Evolutionary conservation across 2,113 vertebrate genomes (phyloP), one percentile per base, ranked within the genome.

Genomic region (Thymallus thymallus): DNA sequence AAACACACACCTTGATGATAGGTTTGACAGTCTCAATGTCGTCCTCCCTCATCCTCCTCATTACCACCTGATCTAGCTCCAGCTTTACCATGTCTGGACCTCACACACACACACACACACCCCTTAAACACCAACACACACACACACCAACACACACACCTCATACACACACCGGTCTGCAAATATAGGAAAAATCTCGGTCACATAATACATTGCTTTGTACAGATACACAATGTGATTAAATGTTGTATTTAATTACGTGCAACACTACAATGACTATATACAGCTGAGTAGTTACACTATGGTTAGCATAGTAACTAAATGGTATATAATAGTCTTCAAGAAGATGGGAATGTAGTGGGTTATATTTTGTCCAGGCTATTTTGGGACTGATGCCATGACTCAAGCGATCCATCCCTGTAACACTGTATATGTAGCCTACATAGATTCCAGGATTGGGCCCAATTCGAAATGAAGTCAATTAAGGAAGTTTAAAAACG

Each of bases 11-110:
- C 91, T 94, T 94, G 51, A 94, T 86, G 41, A 94, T 91, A 69
- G 86, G 87, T 87, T 94, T 94, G 61, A 93, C 87, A n/a, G 77
- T 71, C 71, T 93, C 91, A 13, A 93, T 88, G 62, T 94, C 93
- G 0, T 92, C 92, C 61, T 93, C 92, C 76, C 78, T 91, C 92
- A 94, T 93, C 84, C 90, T 90, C 78, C 91, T 89, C 58, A 93
- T 85, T 69, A 87, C 86, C 69, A 94, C 88, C 80, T 88, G 87
- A 72, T 90, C 89, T 77, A 93, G 84, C n/a, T 92, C 92, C 82
- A 94, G 77, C 80, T 81, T 88, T 79, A 91, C 92, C 92, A 94
- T 94, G 69, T 77, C 85, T 63, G 68, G 64, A 41, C 30, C 68
- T 58, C 62, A 68, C 60, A 35, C 66, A 61, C 30, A 41, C 76